phyloP scores from a whole-genome alignment of 2,113 vertebrate species.

The Erythrocebus patas region DNA sequence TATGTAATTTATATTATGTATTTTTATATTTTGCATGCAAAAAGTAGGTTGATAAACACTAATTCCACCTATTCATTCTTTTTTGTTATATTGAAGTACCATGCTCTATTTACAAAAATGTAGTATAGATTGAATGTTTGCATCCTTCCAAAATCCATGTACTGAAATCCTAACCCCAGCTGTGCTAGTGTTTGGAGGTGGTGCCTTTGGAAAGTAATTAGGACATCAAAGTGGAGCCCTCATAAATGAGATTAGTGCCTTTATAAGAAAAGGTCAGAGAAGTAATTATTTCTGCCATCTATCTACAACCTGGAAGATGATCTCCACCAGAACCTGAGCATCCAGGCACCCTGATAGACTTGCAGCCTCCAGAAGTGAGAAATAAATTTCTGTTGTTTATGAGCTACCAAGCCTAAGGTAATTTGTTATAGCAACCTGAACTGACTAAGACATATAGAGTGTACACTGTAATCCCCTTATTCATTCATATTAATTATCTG shows the following conservation, averaged over 20 bases:
- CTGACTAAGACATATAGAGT: not conserved
- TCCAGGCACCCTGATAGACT: not conserved
- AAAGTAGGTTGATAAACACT: not conserved
- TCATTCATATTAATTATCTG: not conserved
- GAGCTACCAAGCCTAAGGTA: too few relatives aligned
- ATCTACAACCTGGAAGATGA: fast-evolving
- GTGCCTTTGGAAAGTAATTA: not conserved
- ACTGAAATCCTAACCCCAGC: not conserved
- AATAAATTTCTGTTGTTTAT: not conserved
- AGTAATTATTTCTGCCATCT: not conserved
- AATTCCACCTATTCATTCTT: not conserved
- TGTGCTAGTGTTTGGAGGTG: not conserved
- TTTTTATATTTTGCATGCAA: not conserved
- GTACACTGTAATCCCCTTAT: not conserved
- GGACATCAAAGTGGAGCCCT: not conserved
- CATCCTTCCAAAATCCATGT: not conserved
- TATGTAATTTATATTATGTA: not conserved
- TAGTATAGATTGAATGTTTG: not conserved
- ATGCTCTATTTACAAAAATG: not conserved
- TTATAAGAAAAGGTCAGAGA: not conserved
- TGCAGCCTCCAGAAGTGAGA: not conserved
- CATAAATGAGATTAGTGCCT: too few relatives aligned
- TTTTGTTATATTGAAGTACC: not conserved
- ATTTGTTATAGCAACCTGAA: not conserved
- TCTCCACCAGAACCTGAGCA: fast-evolving